phyloP scores from a whole-genome alignment of 2,797 vertebrate species.

The Alectoris magna region DNA sequence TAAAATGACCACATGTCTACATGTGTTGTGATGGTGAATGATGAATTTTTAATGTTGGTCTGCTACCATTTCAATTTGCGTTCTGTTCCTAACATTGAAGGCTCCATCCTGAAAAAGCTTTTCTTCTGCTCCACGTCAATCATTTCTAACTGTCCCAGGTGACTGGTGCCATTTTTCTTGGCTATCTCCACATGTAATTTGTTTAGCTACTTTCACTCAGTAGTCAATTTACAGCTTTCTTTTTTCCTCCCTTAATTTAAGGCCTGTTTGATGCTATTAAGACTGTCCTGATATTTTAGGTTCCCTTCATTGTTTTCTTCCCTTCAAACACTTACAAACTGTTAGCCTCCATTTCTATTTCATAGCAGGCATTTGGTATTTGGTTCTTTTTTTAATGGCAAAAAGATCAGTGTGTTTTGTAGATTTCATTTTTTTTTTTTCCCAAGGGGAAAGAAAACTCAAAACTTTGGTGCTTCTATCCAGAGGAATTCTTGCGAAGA shows the following conservation, averaged over 20 bases:
- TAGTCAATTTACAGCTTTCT: neutral
- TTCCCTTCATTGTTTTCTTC: neutral
- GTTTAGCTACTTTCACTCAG: neutral
- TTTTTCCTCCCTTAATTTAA: neutral
- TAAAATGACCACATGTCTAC: neutral
- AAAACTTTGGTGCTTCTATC: neutral
- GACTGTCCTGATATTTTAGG: neutral
- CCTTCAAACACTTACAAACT: neutral
- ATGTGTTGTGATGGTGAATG: rapidly evolving
- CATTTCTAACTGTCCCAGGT: neutral
- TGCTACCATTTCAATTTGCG: neutral
- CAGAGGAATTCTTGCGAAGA: neutral
- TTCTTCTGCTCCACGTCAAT: neutral
- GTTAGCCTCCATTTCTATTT: neutral
- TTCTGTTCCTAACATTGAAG: neutral
- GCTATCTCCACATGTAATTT: neutral
- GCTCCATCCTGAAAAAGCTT: neutral
- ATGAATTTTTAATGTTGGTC: neutral
- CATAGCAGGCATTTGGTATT: neutral
- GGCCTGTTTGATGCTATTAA: neutral
- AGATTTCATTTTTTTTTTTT: neutral
- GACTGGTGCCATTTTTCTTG: neutral
- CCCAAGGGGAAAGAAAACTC: neutral
- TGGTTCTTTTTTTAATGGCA: neutral
- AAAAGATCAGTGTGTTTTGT: neutral